phyloP scores from a whole-genome alignment of 2,888 invertebrate species.

The Icerya purchasi region DNA sequence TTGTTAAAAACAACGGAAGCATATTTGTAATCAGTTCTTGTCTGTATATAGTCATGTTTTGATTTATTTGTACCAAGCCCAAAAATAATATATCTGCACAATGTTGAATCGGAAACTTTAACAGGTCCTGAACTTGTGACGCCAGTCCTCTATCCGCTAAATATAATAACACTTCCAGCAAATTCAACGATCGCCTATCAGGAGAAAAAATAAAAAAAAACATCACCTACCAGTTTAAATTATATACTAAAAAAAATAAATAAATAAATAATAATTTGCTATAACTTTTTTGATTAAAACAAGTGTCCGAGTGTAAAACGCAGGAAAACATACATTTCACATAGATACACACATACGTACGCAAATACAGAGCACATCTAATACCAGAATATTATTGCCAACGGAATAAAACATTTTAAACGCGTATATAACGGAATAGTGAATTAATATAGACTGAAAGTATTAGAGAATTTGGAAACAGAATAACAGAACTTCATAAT shows the following conservation, averaged over 20 bases:
- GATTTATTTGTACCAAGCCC: slow-evolving; percentile 66
- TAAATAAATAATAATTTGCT: background rate
- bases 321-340: background rate
- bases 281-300: background rate
- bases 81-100: slow-evolving; percentile 87
- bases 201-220: background rate
- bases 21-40: slow-evolving; percentile 71
- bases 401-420: too few species aligned
- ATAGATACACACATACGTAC: background rate
- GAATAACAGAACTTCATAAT: too few species aligned
- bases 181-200: slow-evolving; percentile 55
- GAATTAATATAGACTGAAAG: too few species aligned
- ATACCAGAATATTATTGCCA: too few species aligned
- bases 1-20: slow-evolving; percentile 80
- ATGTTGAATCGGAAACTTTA: slow-evolving; percentile 75
- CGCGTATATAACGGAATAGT: too few species aligned
- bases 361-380: too few species aligned
- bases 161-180: slow-evolving; percentile 68
- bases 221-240: background rate
- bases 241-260: too few species aligned
- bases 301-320: too few species aligned
- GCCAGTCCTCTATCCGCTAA: slow-evolving; percentile 74
- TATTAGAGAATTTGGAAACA: too few species aligned
- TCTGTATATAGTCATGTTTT: slow-evolving; percentile 51
- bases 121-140: slow-evolving; percentile 60